Base-by-base conservation (phyloP, 2,888 invertebrate genomes). In the Shargacucullia verbasci region DNA sequence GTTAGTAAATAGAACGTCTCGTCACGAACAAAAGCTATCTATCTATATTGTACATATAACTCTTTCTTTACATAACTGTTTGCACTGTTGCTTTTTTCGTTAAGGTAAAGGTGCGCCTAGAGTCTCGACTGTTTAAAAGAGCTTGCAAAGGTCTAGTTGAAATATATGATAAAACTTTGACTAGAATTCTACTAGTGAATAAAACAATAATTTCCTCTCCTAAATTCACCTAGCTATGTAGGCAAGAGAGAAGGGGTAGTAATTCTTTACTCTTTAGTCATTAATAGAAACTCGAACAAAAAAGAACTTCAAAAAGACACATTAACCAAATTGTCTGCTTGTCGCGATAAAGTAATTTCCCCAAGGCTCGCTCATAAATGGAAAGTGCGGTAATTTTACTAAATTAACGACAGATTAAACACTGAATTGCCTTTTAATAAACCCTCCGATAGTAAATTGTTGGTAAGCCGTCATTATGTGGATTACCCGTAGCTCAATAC, bases 371-470 rank as follows among this genome's bases (percentile, higher is more conserved):
- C 70, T 77, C 59, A 70, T 67, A 65, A 67, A 72, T 72, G 65
- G 70, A 73, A 74, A 80, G 78, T 69, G 63, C 78, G 70, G 78
- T 85, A 84, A 87, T 86, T 84, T 85, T 80, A 85, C 79, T 80
- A 80, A 85, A 80, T 83, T 86, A 89, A 85, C 81, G 81, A 82
- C 80, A 83, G 82, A 86, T 88, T 86, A 83, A 82, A 83, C 81
- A 81, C 80, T 68, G 84, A 87, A 89, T 88, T 83, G 86, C 85
- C 79, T 84, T 86, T 87, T 87, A 90, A 88, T 88, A 85, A 82
- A 62, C 66, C 55, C 53, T 54, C 33, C 9, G 75, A 80, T 80
- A 78, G 78, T 81, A 78, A 81, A 82, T 79, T 65, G 68, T 70
- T 70, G 73, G 57, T 73, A 70, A 78, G 70, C 79, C 71, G 77